Conservation (phyloP, 2,797 vertebrate genomes). For the Ctenopoma kingsleyae region DNA sequence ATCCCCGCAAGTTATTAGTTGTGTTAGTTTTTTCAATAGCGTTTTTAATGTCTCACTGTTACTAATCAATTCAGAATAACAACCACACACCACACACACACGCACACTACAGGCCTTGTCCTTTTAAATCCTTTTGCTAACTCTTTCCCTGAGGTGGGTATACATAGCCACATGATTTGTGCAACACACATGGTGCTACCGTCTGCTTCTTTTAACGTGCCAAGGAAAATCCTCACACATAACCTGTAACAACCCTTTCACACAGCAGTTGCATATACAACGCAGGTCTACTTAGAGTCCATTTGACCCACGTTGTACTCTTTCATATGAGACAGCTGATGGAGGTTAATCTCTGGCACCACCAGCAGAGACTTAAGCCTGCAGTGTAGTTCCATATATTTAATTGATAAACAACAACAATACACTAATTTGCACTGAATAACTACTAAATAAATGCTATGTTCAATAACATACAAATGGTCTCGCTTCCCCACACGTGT, state of each 20-base stretch:
- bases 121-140: conserved; percentile 56
- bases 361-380: conserved; percentile 3
- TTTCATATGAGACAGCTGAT: not conserved
- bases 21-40: not conserved
- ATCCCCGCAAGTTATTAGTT: not conserved
- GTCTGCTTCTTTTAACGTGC: conserved; percentile 60
- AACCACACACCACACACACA: not conserved
- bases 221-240: conserved; percentile 47
- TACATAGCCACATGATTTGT: conserved; percentile 45
- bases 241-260: conserved; percentile 29
- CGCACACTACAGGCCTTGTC: conserved; percentile 32
- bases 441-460: conserved; percentile 6
- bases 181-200: conserved; percentile 43
- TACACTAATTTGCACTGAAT: not conserved
- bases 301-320: conserved; percentile 5
- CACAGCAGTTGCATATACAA: conserved; percentile 34
- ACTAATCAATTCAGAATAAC: not conserved
- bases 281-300: conserved; percentile 11
- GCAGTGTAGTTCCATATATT: not conserved
- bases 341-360: conserved; percentile 2
- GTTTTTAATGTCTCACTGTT: not conserved
- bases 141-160: conserved; percentile 39
- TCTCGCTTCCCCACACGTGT: not conserved
- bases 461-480: not conserved
- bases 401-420: not conserved